Evolutionary conservation across 1,140 invertebrate species (phyloP).

Genomic region (Drosophila tsacasi): DNA sequence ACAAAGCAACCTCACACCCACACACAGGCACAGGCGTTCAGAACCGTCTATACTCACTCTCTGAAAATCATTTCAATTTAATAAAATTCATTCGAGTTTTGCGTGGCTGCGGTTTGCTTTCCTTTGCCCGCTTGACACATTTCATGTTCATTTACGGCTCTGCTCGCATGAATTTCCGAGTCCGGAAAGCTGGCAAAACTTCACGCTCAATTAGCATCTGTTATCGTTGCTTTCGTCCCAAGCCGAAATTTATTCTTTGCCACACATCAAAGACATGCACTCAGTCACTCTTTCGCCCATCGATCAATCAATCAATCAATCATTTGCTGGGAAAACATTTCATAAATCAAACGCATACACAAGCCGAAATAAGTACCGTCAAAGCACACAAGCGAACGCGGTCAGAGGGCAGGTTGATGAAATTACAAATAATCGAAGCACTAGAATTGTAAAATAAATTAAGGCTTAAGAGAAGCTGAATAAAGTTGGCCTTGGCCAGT

Average conservation of each 20-base stretch:
- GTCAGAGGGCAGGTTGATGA: slow-evolving; percentile 31
- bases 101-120: slow-evolving; percentile 48
- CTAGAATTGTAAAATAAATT: slow-evolving; percentile 29
- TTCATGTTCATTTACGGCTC: slow-evolving; percentile 34
- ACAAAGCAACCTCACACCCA: slow-evolving; percentile 7
- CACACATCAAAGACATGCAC: slow-evolving; percentile 60
- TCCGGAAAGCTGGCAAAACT: slow-evolving; percentile 26
- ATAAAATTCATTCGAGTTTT: slow-evolving; percentile 63
- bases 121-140: slow-evolving; percentile 19
- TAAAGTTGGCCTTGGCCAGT: slow-evolving; percentile 32
- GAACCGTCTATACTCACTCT: slow-evolving; percentile 13
- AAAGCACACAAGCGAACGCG: slow-evolving; percentile 17
- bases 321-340: slow-evolving; percentile 47
- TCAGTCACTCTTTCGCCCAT: slow-evolving; percentile 37
- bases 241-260: slow-evolving; percentile 35
- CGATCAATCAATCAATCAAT: slow-evolving; percentile 62
- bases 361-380: slow-evolving; percentile 12
- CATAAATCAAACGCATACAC: slow-evolving; percentile 57
- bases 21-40: neutral
- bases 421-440: slow-evolving; percentile 46
- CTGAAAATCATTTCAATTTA: slow-evolving; percentile 56
- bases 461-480: slow-evolving; percentile 10
- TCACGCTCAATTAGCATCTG: slow-evolving; percentile 64
- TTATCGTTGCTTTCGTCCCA: slow-evolving; percentile 30
- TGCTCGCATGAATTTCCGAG: slow-evolving; percentile 20